Evolutionary conservation across 2,113 vertebrate genomes (phyloP).

Genomic region (Entelurus aequoreus): DNA sequence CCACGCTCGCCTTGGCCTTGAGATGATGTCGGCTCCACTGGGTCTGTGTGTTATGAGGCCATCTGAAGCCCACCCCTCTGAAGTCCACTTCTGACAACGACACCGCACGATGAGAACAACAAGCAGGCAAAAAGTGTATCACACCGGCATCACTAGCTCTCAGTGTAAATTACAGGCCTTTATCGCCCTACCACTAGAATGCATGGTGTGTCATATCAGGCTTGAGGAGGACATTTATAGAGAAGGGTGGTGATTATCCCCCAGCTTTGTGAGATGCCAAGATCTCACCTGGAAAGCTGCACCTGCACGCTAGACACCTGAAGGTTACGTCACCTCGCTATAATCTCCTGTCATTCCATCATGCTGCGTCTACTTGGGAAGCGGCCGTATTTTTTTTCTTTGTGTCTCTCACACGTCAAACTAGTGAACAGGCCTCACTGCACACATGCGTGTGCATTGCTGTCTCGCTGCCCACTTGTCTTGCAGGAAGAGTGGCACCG

Average conservation of each 20-base stretch:
- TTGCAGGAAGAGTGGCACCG: too few species aligned
- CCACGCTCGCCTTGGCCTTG: slow-evolving; percentile 48
- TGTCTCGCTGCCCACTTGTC: slow-evolving; percentile 10
- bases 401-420: slow-evolving; percentile 1
- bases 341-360: slow-evolving; percentile 27
- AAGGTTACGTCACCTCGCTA: slow-evolving; percentile 23
- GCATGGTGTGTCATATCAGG: slow-evolving; percentile 17
- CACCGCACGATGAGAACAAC: slow-evolving; percentile 21
- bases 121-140: slow-evolving; percentile 19
- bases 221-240: background rate
- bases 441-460: slow-evolving; percentile 37
- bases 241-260: slow-evolving; percentile 21
- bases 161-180: slow-evolving; percentile 27
- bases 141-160: slow-evolving; percentile 22
- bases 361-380: slow-evolving; percentile 16
- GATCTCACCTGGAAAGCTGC: slow-evolving; percentile 39
- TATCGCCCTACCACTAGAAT: background rate
- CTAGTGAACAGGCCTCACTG: background rate
- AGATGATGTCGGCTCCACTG: slow-evolving; percentile 45
- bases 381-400: slow-evolving; percentile 9
- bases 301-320: slow-evolving; percentile 29
- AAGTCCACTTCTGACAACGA: slow-evolving; percentile 40
- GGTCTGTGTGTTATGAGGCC: slow-evolving; percentile 49
- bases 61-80: slow-evolving; percentile 45
- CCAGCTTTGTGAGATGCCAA: slow-evolving; percentile 23